phyloP scores from a whole-genome alignment of 2,113 vertebrate genomes.

The Myiozetetes cayanensis region DNA sequence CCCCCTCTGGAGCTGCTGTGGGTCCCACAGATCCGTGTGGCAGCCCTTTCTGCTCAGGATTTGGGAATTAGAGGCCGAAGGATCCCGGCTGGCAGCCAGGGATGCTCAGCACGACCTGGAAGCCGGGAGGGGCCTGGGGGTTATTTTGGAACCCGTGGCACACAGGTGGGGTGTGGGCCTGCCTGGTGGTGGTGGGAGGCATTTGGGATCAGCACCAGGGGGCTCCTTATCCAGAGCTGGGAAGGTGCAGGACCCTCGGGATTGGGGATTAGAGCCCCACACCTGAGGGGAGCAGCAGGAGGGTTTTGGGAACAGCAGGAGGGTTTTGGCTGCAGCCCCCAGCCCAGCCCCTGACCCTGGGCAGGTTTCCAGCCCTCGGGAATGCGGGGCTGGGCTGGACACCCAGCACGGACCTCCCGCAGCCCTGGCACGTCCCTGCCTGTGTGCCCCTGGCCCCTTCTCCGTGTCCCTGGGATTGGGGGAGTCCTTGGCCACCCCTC shows the following conservation, averaged over 20 bases:
- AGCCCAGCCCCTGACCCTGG: background rate
- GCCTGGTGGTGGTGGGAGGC: no score
- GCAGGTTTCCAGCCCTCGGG: background rate
- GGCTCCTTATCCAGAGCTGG: background rate
- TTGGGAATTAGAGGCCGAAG: background rate
- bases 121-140: background rate
- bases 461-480: fast-evolving
- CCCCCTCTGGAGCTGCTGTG: background rate
- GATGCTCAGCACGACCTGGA: background rate
- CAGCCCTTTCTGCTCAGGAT: background rate
- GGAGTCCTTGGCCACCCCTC: no score
- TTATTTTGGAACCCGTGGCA: background rate
- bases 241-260: background rate
- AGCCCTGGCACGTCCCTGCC: background rate
- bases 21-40: fast-evolving
- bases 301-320: background rate
- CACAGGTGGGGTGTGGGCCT: background rate
- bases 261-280: no score
- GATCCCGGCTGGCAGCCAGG: background rate
- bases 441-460: background rate
- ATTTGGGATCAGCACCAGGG: background rate
- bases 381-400: conserved; percentile 10
- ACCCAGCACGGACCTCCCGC: background rate
- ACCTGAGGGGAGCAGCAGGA: background rate
- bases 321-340: conserved; percentile 8